phyloP scores from a whole-genome alignment of 2,797 vertebrate species.

The Chelmon rostratus region DNA sequence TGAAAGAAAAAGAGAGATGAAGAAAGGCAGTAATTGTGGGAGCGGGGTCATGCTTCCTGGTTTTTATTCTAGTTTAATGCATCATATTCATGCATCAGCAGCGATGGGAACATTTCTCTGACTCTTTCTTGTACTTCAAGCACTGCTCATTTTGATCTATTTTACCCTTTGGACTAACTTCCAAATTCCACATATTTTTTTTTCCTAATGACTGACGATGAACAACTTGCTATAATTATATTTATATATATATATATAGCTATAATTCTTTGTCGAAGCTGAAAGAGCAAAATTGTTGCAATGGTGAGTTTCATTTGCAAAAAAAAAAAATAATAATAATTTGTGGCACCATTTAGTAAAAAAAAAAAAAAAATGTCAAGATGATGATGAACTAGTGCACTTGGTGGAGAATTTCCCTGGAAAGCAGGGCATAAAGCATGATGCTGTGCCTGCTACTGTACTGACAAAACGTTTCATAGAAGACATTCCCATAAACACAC shows the following conservation, averaged over 20 bases:
- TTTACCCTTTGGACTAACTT: not conserved
- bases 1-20: not conserved
- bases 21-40: not conserved
- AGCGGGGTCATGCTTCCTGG: not conserved
- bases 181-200: not conserved
- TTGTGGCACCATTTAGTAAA: conserved; percentile 6
- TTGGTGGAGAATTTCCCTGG: conserved; percentile 40
- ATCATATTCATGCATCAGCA: conserved; percentile 26
- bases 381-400: conserved; percentile 44
- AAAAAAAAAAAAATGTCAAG: conserved; percentile 26
- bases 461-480: conserved; percentile 56
- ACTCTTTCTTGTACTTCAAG: conserved; percentile 11
- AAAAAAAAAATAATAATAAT: conserved; percentile 34
- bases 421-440: conserved; percentile 42
- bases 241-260: no score
- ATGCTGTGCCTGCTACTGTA: conserved; percentile 43
- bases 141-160: conserved; percentile 20
- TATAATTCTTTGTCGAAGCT: conserved; percentile 4
- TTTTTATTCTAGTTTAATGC: conserved; percentile 21
- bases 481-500: conserved; percentile 67
- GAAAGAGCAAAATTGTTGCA: conserved; percentile 16
- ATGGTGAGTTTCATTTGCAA: conserved; percentile 20
- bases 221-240: conserved; percentile 3
- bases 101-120: not conserved
- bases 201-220: not conserved